These are phyloP conservation scores for Glomeris maerens DNA, from an alignment of 1,140 invertebrate genomes.

Conservation along the genomic window DNA sequence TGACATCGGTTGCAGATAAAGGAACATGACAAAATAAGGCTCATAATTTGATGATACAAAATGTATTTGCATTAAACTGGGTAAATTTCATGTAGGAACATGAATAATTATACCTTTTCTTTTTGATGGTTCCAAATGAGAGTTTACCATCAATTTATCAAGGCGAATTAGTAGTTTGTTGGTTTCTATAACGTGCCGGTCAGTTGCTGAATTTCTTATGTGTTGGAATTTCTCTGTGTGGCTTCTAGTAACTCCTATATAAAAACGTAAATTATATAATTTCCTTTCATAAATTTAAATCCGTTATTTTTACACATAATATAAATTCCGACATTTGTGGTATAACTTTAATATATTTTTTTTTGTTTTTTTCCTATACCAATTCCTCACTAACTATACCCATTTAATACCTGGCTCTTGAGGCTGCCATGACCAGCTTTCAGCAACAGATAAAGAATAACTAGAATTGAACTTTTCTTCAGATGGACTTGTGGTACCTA, in stretches of 20 bases:
- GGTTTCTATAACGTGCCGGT: conserved; percentile 80
- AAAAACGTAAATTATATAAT: conserved; percentile 10
- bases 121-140: conserved; percentile 61
- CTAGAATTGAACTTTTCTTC: background rate
- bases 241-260: conserved; percentile 43
- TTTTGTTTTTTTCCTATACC: too few species aligned
- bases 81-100: conserved; percentile 1
- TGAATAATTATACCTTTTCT: conserved; percentile 49
- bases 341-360: too few species aligned
- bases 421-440: too few species aligned
- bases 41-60: background rate
- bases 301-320: too few species aligned
- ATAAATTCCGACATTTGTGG: too few species aligned
- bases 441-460: too few species aligned
- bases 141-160: conserved; percentile 73
- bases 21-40: background rate
- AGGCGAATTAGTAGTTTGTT: conserved; percentile 89
- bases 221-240: conserved; percentile 66
- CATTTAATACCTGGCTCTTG: too few species aligned
- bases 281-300: too few species aligned
- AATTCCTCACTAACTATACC: too few species aligned
- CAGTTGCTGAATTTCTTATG: conserved; percentile 53
- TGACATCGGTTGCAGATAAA: background rate
- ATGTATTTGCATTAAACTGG: background rate
- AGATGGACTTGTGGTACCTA: too few species aligned